Base-by-base conservation (phyloP, 2,888 invertebrate species). In the Odontocerum albicorne region DNA sequence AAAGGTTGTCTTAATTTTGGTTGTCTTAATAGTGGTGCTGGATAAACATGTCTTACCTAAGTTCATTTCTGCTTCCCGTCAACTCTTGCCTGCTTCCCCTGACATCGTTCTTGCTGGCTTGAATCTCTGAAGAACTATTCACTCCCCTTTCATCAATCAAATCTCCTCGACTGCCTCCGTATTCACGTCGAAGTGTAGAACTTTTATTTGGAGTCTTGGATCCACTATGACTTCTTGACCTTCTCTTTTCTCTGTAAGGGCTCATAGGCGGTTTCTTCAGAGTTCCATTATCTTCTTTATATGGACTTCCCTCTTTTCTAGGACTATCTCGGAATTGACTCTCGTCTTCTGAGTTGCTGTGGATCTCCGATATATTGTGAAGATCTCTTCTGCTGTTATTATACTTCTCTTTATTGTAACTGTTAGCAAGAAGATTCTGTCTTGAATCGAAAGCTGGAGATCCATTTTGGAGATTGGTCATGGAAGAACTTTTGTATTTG, bases 341-440 rank as follows among this genome's bases (percentile, higher is more conserved):
- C 40, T 76, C 77, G 0, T 67, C 71, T 43, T 76, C 77, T 0
- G 76, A 75, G 60, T 74, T 75, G 60, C 74, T 73, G 42, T 74
- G 72, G 10, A 72, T 73, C 64, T 83, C 83, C 0, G 81, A 77
- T 50, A 82, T 82, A 51, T 75, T 72, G 55, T 70, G 43, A 2
- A 43, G 19, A 40, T 55, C 42, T 38, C 59, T 73, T 16, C 55
- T 43, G 21, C 42, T 50, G 20, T 49, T 49, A 31, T 22, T 45
- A 21, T 54, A 59, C 27, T 60, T 60, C 33, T 60, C 60, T 40
- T 59, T 55, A 22, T 55, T 57, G 43, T 60, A 58, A 44, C 60
- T 61, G 36, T 58, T 61, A 0, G 47, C 55, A 2, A 58, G 43
- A 2, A 60, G 45, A n/a, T 53, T 53, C 35, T 61, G 59, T 13